These are phyloP conservation scores for Glyptemys insculpta DNA, from an alignment of 2,797 vertebrate genomes.

Conservation along the genomic window DNA sequence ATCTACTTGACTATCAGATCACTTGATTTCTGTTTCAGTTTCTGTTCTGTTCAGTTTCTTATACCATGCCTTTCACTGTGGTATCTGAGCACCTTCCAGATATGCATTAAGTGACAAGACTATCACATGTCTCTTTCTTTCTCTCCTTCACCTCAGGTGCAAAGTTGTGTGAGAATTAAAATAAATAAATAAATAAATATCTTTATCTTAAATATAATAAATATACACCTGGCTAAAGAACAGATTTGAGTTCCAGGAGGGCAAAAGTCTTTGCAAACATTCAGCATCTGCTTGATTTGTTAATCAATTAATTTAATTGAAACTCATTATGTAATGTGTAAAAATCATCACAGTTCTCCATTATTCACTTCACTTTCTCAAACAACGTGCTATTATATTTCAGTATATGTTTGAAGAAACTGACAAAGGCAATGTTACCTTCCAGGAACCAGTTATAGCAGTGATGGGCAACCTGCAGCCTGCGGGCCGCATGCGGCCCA, in stretches of 20 bases:
- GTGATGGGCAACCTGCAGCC: too few species aligned
- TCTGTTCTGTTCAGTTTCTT: background rate
- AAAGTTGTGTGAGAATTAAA: background rate
- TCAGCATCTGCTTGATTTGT: background rate
- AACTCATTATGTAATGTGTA: slow-evolving; percentile 14
- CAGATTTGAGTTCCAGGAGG: background rate
- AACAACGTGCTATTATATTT: background rate
- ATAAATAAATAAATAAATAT: too few species aligned
- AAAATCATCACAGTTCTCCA: slow-evolving; percentile 28
- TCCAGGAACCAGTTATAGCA: background rate
- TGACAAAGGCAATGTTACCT: background rate
- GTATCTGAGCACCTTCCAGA: background rate
- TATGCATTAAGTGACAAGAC: background rate
- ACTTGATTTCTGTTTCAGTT: background rate
- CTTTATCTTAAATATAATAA: slow-evolving; percentile 21
- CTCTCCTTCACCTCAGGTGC: background rate
- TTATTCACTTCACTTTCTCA: background rate
- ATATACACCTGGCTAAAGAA: background rate
- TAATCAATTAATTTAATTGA: slow-evolving; percentile 41
- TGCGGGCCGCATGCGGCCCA: too few species aligned
- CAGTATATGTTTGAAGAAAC: background rate
- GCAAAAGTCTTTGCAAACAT: slow-evolving; percentile 31
- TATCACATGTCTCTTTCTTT: background rate
- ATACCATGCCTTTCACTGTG: background rate
- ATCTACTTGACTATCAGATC: background rate